Evolutionary conservation across 2,113 vertebrate species (phyloP), one percentile per base, ranked within the genome.

Genomic region (Poecilia latipinna): DNA sequence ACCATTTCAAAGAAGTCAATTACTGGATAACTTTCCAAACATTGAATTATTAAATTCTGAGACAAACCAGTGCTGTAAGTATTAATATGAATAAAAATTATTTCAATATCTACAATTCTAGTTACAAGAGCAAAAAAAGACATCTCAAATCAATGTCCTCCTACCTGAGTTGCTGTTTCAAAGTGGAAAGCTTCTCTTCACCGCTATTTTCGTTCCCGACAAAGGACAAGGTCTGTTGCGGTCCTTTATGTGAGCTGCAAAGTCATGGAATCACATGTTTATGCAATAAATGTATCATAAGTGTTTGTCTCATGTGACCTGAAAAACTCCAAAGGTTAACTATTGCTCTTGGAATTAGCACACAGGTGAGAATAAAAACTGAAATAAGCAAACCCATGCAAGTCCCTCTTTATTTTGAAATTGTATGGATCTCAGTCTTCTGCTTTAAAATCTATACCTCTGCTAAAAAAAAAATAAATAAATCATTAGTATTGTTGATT

Each of bases 191-290:
- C 15, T 65, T 70, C 17, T 72, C 32, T 15, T 8, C 48, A 35
- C 24, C 11, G 24, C 2, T 7, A 6, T 0, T 3, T 3, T 6
- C 8, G 7, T 22, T 72, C 17, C 29, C 74, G 31, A 19, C 28
- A 70, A 61, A 3, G 39, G 61, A 70, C 11, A 26, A 44, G 69
- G 60, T 4, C 24, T 69, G 19, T 60, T 37, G 2, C 1, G 48
- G 12, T 29, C 12, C 22, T 70, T n/a, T 79, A 84, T 75, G 85
- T 17, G 60, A 68, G 39, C 10, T 31, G 1, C 0, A 6, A 54
- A 28, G 35, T 61, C 33, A 75, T 44, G 22, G 13, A 44, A 80
- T 86, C 88, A 91, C 84, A 82, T 88, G 89, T 68, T 19, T 42
- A 35, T n/a, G 61, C n/a, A 48, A 77, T 70, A 32, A 80, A 61